A percentile compares a stretch with the other conserved stretches of the same genome.
phyloP scores from a whole-genome alignment of 2,888 invertebrate species.

The Therioaphis trifolii region DNA sequence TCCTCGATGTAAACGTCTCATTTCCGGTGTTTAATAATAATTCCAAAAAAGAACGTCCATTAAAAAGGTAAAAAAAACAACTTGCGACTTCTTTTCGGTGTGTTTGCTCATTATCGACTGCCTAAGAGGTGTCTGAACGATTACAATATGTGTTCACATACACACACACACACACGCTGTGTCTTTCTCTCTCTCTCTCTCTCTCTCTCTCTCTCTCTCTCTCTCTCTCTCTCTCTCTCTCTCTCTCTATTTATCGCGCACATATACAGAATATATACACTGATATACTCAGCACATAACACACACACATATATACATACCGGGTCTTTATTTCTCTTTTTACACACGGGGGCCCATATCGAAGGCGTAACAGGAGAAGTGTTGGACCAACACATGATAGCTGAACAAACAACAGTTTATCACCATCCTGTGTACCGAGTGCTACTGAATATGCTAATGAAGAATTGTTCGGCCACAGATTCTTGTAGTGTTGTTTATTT shows the following conservation, averaged over 20 bases:
- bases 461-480: constrained; percentile 58
- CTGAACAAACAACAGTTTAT: constrained; percentile 60
- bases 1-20: constrained; percentile 56
- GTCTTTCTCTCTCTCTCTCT: too few relatives aligned
- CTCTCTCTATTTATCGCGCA: too few relatives aligned
- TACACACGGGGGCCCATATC: constrained; percentile 31
- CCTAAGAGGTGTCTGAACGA: constrained; percentile 58
- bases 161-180: neutral
- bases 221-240: too few relatives aligned
- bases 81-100: constrained; percentile 59
- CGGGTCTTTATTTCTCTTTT: constrained; percentile 33
- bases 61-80: constrained; percentile 47
- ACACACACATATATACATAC: neutral
- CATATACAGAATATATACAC: too few relatives aligned
- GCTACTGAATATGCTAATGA: constrained; percentile 63
- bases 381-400: constrained; percentile 59
- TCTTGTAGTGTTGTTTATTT: constrained; percentile 50
- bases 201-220: too few relatives aligned
- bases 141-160: constrained; percentile 53
- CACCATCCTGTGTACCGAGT: constrained; percentile 54
- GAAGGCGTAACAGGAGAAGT: constrained; percentile 61
- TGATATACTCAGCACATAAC: too few relatives aligned
- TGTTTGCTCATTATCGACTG: constrained; percentile 62
- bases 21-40: constrained; percentile 60
- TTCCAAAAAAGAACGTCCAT: constrained; percentile 56